phyloP scores from a whole-genome alignment of 2,888 invertebrate genomes.

The Pristionchus maxplancki region DNA sequence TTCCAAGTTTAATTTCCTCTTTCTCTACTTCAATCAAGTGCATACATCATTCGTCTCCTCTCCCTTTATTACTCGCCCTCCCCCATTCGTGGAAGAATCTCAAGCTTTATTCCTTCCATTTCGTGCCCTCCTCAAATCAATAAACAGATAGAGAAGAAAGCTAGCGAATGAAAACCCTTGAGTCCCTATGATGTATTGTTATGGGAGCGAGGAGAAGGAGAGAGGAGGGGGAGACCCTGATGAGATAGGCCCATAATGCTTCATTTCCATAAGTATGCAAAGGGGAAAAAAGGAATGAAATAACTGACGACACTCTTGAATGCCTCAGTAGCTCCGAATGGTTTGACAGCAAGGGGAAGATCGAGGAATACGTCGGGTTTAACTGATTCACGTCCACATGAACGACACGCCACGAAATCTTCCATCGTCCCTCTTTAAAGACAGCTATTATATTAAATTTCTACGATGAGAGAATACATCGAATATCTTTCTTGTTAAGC shows the following conservation, averaged over 20 bases:
- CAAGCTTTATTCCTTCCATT: neutral
- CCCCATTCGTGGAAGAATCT: neutral
- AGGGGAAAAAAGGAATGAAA: neutral
- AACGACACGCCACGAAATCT: constrained; percentile 90
- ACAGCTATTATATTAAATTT: neutral
- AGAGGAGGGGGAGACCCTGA: neutral
- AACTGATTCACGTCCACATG: constrained; percentile 88
- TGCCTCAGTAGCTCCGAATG: constrained; percentile 86
- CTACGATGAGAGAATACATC: neutral
- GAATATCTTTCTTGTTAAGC: neutral
- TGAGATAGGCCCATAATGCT: constrained; percentile 38
- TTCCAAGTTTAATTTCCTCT: neutral
- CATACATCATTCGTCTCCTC: constrained; percentile 38
- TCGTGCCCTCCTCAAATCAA: constrained; percentile 33
- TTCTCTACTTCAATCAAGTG: constrained; percentile 21
- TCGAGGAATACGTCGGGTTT: constrained; percentile 89
- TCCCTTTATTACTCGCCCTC: constrained; percentile 5
- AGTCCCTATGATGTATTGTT: constrained; percentile 43
- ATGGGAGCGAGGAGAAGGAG: neutral
- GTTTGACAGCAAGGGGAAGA: constrained; percentile 89
- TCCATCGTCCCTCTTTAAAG: constrained; percentile 84
- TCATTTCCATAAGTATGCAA: too few species aligned
- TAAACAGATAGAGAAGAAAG: neutral
- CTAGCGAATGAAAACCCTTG: constrained; percentile 31
- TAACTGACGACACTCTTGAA: constrained; percentile 86